phyloP scores from a whole-genome alignment of 2,888 invertebrate genomes.

The Drymonia ruficornis region DNA sequence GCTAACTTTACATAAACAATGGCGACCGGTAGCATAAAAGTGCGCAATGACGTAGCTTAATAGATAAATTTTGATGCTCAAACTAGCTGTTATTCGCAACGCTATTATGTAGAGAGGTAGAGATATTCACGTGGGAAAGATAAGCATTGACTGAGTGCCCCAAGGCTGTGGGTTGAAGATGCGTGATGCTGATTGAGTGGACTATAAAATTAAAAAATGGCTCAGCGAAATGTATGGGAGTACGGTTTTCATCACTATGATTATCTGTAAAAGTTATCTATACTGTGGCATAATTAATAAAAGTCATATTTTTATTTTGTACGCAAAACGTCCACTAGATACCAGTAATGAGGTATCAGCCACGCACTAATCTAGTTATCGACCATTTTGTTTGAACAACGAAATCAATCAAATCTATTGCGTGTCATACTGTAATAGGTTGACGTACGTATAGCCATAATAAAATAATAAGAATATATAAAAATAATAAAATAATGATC shows the following conservation, averaged over 20 bases:
- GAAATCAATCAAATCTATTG: too few relatives aligned
- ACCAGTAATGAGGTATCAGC: too few relatives aligned
- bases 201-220: conserved; percentile 50
- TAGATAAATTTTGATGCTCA: conserved; percentile 50
- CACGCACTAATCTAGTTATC: too few relatives aligned
- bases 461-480: too few relatives aligned
- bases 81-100: conserved; percentile 46
- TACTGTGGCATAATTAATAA: too few relatives aligned
- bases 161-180: conserved; percentile 62
- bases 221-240: conserved; percentile 27
- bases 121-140: conserved; percentile 65
- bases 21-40: conserved; percentile 49
- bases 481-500: too few relatives aligned
- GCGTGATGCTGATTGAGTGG: conserved; percentile 47
- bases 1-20: conserved; percentile 70
- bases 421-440: too few relatives aligned
- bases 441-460: too few relatives aligned
- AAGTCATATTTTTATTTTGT: too few relatives aligned
- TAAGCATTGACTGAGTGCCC: conserved; percentile 36
- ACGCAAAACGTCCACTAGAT: too few relatives aligned
- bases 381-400: too few relatives aligned
- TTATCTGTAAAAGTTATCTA: too few relatives aligned
- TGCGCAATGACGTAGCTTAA: conserved; percentile 54
- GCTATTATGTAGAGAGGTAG: conserved; percentile 32
- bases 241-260: conserved; percentile 13